Base-by-base conservation (phyloP, 2,113 vertebrate genomes). In the Daubentonia madagascariensis region DNA sequence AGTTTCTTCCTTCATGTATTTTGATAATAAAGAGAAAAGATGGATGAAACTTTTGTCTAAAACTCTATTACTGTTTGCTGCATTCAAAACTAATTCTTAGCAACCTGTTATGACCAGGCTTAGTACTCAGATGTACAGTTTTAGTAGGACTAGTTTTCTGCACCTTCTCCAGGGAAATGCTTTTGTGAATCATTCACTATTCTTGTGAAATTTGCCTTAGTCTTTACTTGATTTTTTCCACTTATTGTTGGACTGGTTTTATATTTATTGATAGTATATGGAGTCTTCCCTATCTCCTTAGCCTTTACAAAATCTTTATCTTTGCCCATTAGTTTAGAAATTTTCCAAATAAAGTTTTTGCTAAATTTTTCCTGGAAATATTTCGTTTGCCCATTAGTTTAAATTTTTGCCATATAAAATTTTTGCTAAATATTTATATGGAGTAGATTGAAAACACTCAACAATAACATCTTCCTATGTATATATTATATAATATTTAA, bases 1-100 rank as follows among this genome's bases (percentile, higher is more conserved):
- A 57, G 48, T 86, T 85, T 88, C 75, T 5, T 22, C 48, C 59
- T 94, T 86, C 20, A 40, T 18, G 28, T 13, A 48, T 79, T 94
- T 81, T 73, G 54, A 57, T 85, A 91, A 76, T 50, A 85, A 95
- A 95, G 54, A 85, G 35, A 86, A 92, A 63, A 43, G 48, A 81
- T 80, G 28, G 54, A n/a, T 57, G 54, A 76, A 73, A 85, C 25
- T 79, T 89, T 32, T 45, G 11, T 70, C 59, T 75, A 54, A 92
- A 97, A 35, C 6, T 57, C 57, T 70, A 43, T 75, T 35, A 1
- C 16, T 85, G 6, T n/a, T 13, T 52, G 17, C 75, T 68, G 5
- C 13, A 23, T 73, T 72, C 5, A 84, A 91, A 78, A 20, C 17
- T 54, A 78, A 78, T 85, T 67, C 35, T 40, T n/a, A 94, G 61